Base-by-base conservation (phyloP, 2,113 vertebrate genomes). In the Amblyopsis rosae region DNA sequence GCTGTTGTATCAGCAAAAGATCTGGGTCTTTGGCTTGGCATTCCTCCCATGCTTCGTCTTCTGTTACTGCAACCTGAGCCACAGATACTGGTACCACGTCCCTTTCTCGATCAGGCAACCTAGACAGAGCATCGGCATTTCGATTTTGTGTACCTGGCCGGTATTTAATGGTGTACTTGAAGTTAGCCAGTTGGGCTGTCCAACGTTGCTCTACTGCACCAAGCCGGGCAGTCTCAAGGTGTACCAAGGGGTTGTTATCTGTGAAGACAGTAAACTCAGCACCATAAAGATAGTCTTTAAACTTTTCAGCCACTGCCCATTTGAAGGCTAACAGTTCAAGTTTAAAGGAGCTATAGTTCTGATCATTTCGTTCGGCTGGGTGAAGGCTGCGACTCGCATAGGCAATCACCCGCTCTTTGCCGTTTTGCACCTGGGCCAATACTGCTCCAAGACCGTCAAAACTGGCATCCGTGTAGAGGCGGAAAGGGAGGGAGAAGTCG, bases 301-400 rank as follows among this genome's bases (percentile, higher is more conserved):
- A 75, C 1, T 64, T 72, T 1, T 76, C 47, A 0, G 45, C 56
- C 0, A 72, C 19, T 0, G 70, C 58, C 66, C 73, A 76, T 59
- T 72, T 75, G 1, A 75, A 1, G 0, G 55, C 49, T 1, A 80
- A n/a, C 0, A 71, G 41, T 0, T 75, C 61, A 17, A 72, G 0
- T 0, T 76, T 66, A 0, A 73, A 76, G 0, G 65, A 69, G 19
- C 73, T 73, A 0, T 68, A 75, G 1, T 72, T 75, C 11, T 54
- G 9, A 4, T 81, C 46, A 15, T 81, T 66, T 0, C 16, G 0
- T 6, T 73, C 65, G 0, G 58, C 0, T 0, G 56, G 56, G n/a
- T 56, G 35, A 0, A 75, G 60, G 12, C 68, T 64, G 0, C 26
- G 3, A 13, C 63, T 76, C 1, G 62, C 63, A 46, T 71, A 70